These are phyloP conservation scores for Corythornis madagascariensis DNA, from an alignment of 2,113 vertebrate species.

Conservation along the genomic window DNA sequence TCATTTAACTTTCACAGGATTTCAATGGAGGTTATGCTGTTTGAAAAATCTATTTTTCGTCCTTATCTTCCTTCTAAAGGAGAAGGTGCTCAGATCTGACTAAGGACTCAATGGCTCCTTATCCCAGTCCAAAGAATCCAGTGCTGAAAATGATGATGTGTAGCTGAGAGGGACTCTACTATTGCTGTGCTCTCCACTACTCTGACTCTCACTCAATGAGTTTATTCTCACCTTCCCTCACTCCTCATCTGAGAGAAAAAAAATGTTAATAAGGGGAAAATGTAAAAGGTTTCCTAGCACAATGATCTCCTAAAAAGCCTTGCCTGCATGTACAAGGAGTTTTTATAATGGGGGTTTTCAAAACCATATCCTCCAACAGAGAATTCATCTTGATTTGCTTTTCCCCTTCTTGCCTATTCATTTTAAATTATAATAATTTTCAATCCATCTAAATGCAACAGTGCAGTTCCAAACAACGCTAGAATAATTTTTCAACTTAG, in stretches of 20 bases:
- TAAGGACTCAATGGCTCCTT: background rate
- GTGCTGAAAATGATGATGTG: background rate
- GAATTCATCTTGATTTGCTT: background rate
- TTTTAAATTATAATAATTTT: background rate
- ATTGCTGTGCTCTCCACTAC: background rate
- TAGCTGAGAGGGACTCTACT: background rate
- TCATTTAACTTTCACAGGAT: background rate
- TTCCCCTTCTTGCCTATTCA: background rate
- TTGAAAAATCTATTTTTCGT: constrained; percentile 18
- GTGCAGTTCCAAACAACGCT: background rate
- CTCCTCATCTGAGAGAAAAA: background rate
- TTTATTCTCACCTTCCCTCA: background rate
- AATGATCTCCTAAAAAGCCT: background rate
- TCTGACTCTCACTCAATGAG: background rate
- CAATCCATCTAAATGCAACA: background rate
- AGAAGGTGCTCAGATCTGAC: background rate
- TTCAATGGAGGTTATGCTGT: background rate
- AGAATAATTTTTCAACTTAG: background rate
- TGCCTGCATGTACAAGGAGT: background rate
- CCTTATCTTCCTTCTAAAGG: background rate
- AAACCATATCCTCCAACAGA: background rate
- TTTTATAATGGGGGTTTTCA: background rate
- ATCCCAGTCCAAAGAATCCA: background rate
- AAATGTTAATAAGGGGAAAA: background rate
- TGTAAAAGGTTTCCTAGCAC: background rate